Percentiles rank a stretch among this genome's conserved stretches.
Evolutionary conservation across 2,888 invertebrate genomes (phyloP).

Genomic region (Lithophane socia): DNA sequence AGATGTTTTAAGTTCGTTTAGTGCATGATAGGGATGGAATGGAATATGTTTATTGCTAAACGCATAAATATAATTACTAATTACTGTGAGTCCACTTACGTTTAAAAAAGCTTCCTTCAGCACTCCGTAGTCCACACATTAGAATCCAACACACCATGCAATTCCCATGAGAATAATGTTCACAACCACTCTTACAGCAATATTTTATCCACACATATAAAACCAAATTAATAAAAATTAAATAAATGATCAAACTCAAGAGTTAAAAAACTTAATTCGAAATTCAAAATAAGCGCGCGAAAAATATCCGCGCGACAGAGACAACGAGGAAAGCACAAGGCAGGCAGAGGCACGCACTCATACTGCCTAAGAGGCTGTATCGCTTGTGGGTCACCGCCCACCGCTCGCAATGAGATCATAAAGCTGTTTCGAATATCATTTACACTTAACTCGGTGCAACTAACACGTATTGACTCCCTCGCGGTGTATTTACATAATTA

Average conservation of each 20-base stretch:
- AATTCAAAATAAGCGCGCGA: conserved; percentile 63
- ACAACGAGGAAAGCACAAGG: conserved; percentile 63
- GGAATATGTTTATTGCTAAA: background rate
- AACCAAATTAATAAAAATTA: background rate
- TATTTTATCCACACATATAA: background rate
- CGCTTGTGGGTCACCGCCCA: conserved; percentile 86
- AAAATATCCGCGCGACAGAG: conserved; percentile 55
- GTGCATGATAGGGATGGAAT: no score
- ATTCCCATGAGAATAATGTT: conserved; percentile 48
- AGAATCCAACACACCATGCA: conserved; percentile 63
- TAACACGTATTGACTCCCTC: conserved; percentile 75
- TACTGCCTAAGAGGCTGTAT: conserved; percentile 78
- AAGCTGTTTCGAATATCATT: conserved; percentile 83
- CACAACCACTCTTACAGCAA: conserved; percentile 29
- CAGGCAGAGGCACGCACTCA: conserved; percentile 76
- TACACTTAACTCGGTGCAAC: conserved; percentile 79
- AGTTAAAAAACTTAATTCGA: conserved; percentile 4
- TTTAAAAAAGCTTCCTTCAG: conserved; percentile 68
- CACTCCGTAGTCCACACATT: conserved; percentile 74
- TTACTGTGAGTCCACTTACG: conserved; percentile 68
- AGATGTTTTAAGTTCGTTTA: no score
- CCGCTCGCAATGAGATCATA: conserved; percentile 87
- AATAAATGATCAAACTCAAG: background rate
- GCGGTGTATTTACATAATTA: conserved; percentile 66
- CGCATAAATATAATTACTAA: background rate